Conservation (phyloP, 2,888 invertebrate species). For the Pristionchus japonicus region DNA sequence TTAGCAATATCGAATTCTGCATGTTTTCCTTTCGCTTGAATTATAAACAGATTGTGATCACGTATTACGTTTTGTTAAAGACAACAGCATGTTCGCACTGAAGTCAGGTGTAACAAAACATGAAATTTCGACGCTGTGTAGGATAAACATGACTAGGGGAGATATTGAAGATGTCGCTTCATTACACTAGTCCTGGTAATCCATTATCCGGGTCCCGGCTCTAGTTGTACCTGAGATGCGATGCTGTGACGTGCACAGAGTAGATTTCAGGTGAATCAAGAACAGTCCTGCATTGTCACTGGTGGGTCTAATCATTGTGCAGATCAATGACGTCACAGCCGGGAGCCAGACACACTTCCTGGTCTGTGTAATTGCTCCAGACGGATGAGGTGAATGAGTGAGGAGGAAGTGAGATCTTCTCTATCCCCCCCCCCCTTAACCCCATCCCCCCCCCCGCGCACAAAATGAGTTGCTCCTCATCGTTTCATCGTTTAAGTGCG, state of each 20-base stretch:
- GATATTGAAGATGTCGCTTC: too few relatives aligned
- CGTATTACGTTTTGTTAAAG: too few relatives aligned
- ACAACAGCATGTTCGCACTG: too few relatives aligned
- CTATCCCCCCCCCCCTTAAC: background rate
- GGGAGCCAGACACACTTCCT: background rate
- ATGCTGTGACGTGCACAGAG: background rate
- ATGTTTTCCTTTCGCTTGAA: background rate
- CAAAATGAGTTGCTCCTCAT: background rate
- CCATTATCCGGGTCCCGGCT: background rate
- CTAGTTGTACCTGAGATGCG: background rate
- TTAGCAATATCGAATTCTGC: background rate
- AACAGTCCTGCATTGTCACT: too few relatives aligned
- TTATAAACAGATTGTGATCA: background rate
- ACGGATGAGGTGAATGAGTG: background rate
- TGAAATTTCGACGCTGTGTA: too few relatives aligned
- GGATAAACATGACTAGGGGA: too few relatives aligned
- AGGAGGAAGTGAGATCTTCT: background rate
- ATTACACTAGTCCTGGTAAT: background rate
- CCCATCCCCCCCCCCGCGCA: too few relatives aligned
- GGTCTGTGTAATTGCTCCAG: background rate
- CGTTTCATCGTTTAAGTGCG: background rate
- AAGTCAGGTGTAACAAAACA: too few relatives aligned
- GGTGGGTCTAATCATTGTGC: background rate
- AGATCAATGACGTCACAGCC: background rate
- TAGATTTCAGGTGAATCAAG: too few relatives aligned